phyloP scores from a whole-genome alignment of 1,140 invertebrate species.

The Thereuonema tuberculata region DNA sequence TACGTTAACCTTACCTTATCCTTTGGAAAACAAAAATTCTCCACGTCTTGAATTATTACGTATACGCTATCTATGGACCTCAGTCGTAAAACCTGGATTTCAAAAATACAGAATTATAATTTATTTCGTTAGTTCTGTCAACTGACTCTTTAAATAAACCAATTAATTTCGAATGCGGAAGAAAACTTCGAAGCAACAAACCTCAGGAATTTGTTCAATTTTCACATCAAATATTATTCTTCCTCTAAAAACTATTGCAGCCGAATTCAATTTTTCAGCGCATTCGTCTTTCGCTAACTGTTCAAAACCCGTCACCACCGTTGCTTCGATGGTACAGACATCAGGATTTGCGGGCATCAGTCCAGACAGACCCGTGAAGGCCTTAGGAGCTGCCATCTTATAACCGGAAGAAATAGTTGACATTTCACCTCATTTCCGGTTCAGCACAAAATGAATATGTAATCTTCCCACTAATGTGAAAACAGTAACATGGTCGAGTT shows the following conservation, averaged over 20 bases:
- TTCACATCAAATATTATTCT: constrained; percentile 36
- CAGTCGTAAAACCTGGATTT: constrained; percentile 33
- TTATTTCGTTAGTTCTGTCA: not conserved
- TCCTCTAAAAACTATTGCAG: constrained; percentile 31
- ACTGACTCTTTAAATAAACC: not conserved
- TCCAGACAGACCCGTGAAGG: too few species aligned
- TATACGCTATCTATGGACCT: constrained; percentile 37
- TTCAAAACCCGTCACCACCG: constrained; percentile 41
- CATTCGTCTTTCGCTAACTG: constrained; percentile 39
- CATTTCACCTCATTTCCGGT: too few species aligned
- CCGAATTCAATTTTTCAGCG: constrained; percentile 33
- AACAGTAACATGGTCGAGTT: too few species aligned
- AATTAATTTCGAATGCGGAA: not conserved
- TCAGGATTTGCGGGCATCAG: too few species aligned
- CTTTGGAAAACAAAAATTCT: constrained; percentile 27
- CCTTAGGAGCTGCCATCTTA: not conserved
- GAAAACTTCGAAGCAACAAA: constrained; percentile 13
- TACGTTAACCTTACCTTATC: constrained; percentile 25
- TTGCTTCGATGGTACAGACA: constrained; percentile 30
- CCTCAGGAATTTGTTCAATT: constrained; percentile 28
- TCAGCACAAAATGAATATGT: too few species aligned
- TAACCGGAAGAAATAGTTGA: too few species aligned
- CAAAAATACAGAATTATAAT: not conserved
- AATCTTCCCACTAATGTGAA: too few species aligned
- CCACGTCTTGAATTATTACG: constrained; percentile 27